phyloP scores from a whole-genome alignment of 2,888 invertebrate genomes.

The Fissipunctia ypsillon region DNA sequence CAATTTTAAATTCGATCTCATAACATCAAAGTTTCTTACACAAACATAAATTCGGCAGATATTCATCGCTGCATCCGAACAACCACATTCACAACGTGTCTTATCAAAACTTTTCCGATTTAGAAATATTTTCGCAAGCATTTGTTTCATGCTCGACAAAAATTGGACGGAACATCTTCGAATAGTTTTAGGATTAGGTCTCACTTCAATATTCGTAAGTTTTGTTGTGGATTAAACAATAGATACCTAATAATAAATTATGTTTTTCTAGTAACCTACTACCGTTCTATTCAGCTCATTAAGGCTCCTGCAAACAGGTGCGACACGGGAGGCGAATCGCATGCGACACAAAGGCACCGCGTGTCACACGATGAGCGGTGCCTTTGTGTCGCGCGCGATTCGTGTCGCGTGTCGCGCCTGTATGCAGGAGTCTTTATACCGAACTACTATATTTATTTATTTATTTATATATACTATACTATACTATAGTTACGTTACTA shows the following conservation, averaged over 20 bases:
- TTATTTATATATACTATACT: too few relatives aligned
- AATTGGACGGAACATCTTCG: constrained; percentile 25
- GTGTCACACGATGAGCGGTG: too few relatives aligned
- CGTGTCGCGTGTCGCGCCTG: too few relatives aligned
- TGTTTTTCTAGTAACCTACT: not conserved
- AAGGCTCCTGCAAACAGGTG: too few relatives aligned
- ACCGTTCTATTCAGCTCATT: not conserved
- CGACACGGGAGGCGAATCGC: too few relatives aligned
- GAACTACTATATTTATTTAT: too few relatives aligned
- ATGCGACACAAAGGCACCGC: too few relatives aligned
- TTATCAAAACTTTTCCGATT: constrained; percentile 61
- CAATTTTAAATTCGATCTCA: not conserved
- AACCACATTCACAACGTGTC: constrained; percentile 44
- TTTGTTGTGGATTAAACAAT: not conserved
- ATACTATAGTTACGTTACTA: too few relatives aligned
- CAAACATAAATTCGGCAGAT: constrained; percentile 10
- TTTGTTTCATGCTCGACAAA: constrained; percentile 48
- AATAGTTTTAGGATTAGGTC: constrained; percentile 3
- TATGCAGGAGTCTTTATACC: too few relatives aligned
- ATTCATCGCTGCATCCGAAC: constrained; percentile 45
- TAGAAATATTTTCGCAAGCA: constrained; percentile 47
- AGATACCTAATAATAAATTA: not conserved
- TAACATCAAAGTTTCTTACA: constrained; percentile 3
- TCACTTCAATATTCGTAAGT: not conserved
- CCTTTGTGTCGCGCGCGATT: too few relatives aligned